Conservation (phyloP, 2,888 invertebrate species). For the Lepidocyrtoides sp. region DNA sequence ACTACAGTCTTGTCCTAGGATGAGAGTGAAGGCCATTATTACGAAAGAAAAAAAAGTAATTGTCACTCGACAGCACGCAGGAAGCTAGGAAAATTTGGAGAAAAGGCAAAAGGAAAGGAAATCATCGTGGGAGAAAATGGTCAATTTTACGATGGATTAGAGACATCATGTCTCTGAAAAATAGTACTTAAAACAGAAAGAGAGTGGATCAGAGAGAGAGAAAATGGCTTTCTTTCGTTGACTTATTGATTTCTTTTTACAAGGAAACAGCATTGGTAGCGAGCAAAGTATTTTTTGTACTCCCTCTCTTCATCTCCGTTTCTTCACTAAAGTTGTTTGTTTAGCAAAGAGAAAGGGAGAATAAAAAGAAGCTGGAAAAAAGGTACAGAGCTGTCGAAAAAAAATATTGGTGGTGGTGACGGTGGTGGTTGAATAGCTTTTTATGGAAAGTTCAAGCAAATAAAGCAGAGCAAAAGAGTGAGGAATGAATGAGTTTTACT, state of each 20-base stretch:
- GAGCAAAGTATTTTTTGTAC: neutral
- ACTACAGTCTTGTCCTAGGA: neutral
- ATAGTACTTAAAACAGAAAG: slow-evolving; percentile 43
- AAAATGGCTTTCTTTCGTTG: slow-evolving; percentile 27
- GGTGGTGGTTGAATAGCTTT: slow-evolving; percentile 9
- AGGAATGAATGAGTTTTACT: neutral
- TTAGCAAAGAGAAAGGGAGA: slow-evolving; percentile 25
- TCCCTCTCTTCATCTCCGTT: neutral
- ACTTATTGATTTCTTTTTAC: slow-evolving; percentile 62
- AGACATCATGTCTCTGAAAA: slow-evolving; percentile 31
- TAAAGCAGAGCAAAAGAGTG: slow-evolving; percentile 12
- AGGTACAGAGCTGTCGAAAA: neutral
- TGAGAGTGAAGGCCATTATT: slow-evolving; percentile 31
- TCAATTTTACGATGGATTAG: slow-evolving; percentile 75
- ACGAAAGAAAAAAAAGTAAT: slow-evolving; percentile 49
- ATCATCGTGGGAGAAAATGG: slow-evolving; percentile 58
- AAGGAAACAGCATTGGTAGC: neutral
- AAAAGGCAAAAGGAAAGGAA: slow-evolving; percentile 50
- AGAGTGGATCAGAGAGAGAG: neutral
- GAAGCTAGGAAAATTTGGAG: neutral
- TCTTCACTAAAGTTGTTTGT: slow-evolving; percentile 33
- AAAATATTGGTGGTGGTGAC: neutral
- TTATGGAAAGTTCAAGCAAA: slow-evolving; percentile 43
- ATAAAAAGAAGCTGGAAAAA: neutral
- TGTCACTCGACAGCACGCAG: slow-evolving; percentile 46